These are phyloP conservation scores for Drosophila cognata DNA, from an alignment of 2,888 invertebrate species.

Conservation along the genomic window DNA sequence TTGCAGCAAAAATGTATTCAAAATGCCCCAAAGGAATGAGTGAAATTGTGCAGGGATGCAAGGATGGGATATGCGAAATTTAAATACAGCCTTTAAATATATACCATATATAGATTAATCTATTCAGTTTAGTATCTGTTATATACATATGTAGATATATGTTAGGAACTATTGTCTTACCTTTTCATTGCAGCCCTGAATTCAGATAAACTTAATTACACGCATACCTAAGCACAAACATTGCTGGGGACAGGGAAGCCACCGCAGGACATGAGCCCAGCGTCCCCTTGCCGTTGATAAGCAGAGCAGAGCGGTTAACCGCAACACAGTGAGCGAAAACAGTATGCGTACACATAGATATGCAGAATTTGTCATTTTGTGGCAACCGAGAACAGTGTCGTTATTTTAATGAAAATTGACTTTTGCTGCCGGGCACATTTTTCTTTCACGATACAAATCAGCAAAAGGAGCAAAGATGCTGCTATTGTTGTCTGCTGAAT, in stretches of 20 bases:
- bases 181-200: constrained; percentile 2
- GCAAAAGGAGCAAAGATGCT: background rate
- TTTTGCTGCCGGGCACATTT: constrained; percentile 40
- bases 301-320: constrained; percentile 72
- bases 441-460: constrained; percentile 32
- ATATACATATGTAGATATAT: background rate
- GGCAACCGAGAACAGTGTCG: constrained; percentile 55
- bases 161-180: background rate
- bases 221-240: constrained; percentile 60
- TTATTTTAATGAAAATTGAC: constrained; percentile 74
- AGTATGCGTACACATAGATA: background rate
- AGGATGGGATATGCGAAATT: background rate
- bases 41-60: constrained; percentile 2
- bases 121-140: background rate
- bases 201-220: constrained; percentile 67
- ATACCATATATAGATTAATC: background rate
- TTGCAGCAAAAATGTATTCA: constrained; percentile 32
- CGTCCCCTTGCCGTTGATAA: constrained; percentile 57
- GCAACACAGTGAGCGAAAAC: constrained; percentile 45
- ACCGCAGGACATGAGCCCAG: constrained; percentile 66
- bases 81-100: background rate
- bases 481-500: background rate
- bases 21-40: constrained; percentile 7
- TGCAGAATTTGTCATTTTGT: constrained; percentile 46
- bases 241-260: constrained; percentile 17